phyloP scores from a whole-genome alignment of 2,888 invertebrate species.

The Apoderus coryli region DNA sequence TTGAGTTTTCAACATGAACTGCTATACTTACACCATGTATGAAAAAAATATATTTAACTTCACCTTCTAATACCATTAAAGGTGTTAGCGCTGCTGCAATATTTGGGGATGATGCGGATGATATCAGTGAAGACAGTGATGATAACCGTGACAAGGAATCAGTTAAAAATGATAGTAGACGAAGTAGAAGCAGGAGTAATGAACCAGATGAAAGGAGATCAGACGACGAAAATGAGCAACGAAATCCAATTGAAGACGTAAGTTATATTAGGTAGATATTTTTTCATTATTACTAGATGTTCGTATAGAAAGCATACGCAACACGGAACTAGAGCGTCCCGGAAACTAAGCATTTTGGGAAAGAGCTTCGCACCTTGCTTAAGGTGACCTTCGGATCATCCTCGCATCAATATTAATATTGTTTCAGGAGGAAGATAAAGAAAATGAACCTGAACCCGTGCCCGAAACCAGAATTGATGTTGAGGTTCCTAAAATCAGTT shows the following conservation, averaged over 20 bases:
- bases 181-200: constrained; percentile 26
- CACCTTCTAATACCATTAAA: too few species aligned
- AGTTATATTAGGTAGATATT: too few species aligned
- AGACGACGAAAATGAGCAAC: constrained; percentile 35
- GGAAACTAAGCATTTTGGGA: too few species aligned
- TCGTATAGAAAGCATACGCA: too few species aligned
- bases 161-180: constrained; percentile 25
- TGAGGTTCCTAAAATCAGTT: constrained; percentile 89
- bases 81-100: constrained; percentile 66
- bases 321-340: too few species aligned
- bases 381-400: too few species aligned
- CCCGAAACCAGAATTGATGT: constrained; percentile 94
- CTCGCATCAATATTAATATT: constrained; percentile 12
- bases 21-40: too few species aligned
- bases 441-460: constrained; percentile 61
- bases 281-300: too few species aligned
- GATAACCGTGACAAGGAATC: constrained; percentile 45
- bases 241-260: too few species aligned
- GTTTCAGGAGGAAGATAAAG: constrained; percentile 45
- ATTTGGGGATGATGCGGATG: constrained; percentile 89
- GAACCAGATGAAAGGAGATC: constrained; percentile 8
- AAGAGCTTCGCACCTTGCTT: too few species aligned
- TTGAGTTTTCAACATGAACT: too few species aligned
- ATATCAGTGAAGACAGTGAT: constrained; percentile 63
- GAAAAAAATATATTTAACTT: too few species aligned